Conservation (phyloP, 2,113 vertebrate genomes). For the Varanus salvator region DNA sequence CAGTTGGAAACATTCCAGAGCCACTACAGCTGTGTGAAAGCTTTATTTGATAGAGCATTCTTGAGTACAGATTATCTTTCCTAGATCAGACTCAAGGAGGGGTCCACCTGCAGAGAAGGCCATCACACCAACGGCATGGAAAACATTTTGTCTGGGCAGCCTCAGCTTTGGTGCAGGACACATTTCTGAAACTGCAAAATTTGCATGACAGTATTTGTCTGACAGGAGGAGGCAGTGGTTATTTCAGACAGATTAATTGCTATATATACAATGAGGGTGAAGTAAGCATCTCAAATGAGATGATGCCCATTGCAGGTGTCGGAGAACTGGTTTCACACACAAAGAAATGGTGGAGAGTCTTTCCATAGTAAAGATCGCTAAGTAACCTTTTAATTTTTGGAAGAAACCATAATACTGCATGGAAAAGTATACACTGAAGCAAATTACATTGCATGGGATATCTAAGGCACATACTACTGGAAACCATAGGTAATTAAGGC, state of each 20-base stretch:
- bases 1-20: not conserved
- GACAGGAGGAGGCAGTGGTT: not conserved
- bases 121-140: not conserved
- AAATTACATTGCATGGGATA: not conserved
- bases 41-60: slow-evolving; percentile 63
- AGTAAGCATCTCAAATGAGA: not conserved
- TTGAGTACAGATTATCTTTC: slow-evolving; percentile 56
- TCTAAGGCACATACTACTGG: not conserved
- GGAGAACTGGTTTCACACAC: not conserved
- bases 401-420: not conserved
- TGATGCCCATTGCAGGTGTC: not conserved
- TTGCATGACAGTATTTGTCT: not conserved
- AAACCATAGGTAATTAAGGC: not conserved
- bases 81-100: not conserved
- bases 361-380: not conserved
- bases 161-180: not conserved
- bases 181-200: not conserved
- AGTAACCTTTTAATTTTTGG: not conserved
- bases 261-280: not conserved
- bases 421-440: not conserved
- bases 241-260: not conserved
- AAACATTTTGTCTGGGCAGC: not conserved
- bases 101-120: slow-evolving; percentile 9
- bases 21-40: slow-evolving; percentile 60
- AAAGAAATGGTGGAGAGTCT: not conserved